Evolutionary conservation across 1,140 invertebrate genomes (phyloP).

Genomic region (Nymphalis io): DNA sequence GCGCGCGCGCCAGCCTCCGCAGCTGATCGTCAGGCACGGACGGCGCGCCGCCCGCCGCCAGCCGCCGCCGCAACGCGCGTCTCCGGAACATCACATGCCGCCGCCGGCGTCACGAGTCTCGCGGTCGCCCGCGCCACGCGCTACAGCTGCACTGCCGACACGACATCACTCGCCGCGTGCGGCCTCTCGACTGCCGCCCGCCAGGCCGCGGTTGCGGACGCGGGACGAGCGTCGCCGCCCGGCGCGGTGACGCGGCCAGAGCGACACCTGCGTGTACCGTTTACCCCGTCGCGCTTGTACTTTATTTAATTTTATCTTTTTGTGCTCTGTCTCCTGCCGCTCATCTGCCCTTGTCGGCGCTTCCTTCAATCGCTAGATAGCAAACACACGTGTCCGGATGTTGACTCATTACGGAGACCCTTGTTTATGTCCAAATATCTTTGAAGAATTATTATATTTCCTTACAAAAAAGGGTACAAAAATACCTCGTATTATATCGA

Average conservation of each 20-base stretch:
- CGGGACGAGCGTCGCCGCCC: constrained; percentile 27
- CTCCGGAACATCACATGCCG: constrained; percentile 76
- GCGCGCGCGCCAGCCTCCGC: constrained; percentile 56
- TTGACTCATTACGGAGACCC: constrained; percentile 27
- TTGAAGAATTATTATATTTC: not conserved
- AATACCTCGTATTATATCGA: no score
- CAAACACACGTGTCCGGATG: constrained; percentile 34
- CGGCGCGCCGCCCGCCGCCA: constrained; percentile 64
- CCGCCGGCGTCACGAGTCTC: constrained; percentile 48
- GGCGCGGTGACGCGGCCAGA: constrained; percentile 22
- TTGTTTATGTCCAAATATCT: not conserved
- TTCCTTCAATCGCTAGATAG: constrained; percentile 13
- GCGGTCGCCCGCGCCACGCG: constrained; percentile 45
- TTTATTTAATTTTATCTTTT: constrained; percentile 23
- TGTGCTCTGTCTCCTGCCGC: constrained; percentile 9
- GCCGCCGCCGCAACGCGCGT: constrained; percentile 74
- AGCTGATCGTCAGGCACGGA: constrained; percentile 58
- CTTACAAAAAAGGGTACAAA: not conserved
- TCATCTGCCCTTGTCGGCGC: constrained; percentile 26
- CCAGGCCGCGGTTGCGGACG: constrained; percentile 34
- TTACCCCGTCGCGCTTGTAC: constrained; percentile 42
- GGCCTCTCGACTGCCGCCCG: constrained; percentile 55
- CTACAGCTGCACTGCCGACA: constrained; percentile 36
- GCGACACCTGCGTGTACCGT: constrained; percentile 42
- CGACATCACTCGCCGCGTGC: constrained; percentile 59